These are phyloP conservation scores for Tachyglossus aculeatus DNA, from an alignment of 2,797 vertebrate genomes.

Conservation along the genomic window DNA sequence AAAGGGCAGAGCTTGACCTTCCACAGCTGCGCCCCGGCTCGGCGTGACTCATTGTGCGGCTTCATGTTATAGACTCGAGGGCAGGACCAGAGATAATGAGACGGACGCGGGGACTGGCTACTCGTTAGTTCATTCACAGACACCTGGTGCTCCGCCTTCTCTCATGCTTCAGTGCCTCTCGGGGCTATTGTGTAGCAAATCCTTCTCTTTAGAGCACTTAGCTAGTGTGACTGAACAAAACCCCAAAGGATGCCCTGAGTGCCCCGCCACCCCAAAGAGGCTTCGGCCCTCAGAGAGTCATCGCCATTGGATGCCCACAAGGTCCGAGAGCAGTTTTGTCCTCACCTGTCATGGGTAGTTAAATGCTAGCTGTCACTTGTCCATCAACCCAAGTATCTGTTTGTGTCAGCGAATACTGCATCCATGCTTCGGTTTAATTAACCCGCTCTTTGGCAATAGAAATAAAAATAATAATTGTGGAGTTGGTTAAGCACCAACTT, in stretches of 20 bases:
- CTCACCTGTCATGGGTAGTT: conserved; percentile 6
- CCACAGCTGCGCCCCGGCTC: conserved; percentile 37
- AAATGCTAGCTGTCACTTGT: no score
- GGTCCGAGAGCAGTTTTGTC: fast-evolving
- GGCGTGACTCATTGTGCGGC: conserved; percentile 33
- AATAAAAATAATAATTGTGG: no score
- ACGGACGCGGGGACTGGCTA: not conserved
- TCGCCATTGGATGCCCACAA: conserved; percentile 12
- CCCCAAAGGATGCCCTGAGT: conserved; percentile 17
- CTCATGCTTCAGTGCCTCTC: conserved; percentile 36
- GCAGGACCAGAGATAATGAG: conserved; percentile 33
- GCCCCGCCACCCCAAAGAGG: conserved; percentile 31
- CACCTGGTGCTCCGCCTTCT: conserved; percentile 50
- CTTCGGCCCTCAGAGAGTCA: conserved; percentile 3
- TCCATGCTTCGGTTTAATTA: no score
- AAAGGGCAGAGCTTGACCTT: conserved; percentile 44
- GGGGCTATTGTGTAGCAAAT: conserved; percentile 17
- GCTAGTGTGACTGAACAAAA: conserved; percentile 41
- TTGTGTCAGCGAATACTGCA: no score
- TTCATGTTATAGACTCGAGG: not conserved
- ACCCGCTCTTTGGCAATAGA: no score
- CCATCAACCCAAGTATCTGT: no score
- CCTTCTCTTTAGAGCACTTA: conserved; percentile 18
- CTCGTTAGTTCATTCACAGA: conserved; percentile 51
- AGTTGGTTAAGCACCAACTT: no score